Percentiles rank a stretch among this genome's conserved stretches.
These are phyloP conservation scores for Crocodylus rhombifer DNA, from an alignment of 2,797 vertebrate species.

Conservation along the genomic window DNA sequence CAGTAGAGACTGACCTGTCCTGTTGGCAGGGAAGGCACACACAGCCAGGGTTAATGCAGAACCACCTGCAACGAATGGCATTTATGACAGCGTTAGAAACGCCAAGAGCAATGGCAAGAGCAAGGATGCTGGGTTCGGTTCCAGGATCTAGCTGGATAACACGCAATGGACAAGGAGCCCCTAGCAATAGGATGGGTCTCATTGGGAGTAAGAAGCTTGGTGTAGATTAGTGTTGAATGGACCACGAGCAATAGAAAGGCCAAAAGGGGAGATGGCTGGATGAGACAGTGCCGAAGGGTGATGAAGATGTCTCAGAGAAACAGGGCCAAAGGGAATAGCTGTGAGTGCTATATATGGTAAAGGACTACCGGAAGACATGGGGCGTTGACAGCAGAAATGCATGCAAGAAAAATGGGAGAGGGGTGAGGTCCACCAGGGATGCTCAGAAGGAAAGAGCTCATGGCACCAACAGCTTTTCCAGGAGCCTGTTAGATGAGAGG, in stretches of 20 bases:
- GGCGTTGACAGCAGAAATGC: background rate
- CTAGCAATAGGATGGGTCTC: background rate
- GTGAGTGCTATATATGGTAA: background rate
- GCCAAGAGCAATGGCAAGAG: background rate
- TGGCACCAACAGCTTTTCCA: background rate
- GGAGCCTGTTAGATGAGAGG: background rate
- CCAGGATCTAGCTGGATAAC: background rate
- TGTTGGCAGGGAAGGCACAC: background rate
- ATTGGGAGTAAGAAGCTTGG: background rate
- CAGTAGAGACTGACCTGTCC: background rate
- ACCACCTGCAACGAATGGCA: background rate
- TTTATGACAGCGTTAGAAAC: background rate
- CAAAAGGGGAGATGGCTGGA: background rate
- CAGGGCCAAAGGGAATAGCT: background rate
- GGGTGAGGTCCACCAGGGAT: background rate
- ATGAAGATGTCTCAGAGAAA: background rate
- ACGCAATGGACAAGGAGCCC: background rate
- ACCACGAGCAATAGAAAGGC: background rate
- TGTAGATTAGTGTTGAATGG: background rate
- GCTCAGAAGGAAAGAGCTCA: background rate
- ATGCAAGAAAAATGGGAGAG: background rate
- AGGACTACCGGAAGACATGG: background rate
- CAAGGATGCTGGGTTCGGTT: background rate
- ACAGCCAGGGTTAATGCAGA: conserved; percentile 41
- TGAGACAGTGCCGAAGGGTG: background rate